Evolutionary conservation across 2,113 vertebrate species (phyloP), one percentile per base, ranked within the genome.

Genomic region (Campylomormyrus numenius): DNA sequence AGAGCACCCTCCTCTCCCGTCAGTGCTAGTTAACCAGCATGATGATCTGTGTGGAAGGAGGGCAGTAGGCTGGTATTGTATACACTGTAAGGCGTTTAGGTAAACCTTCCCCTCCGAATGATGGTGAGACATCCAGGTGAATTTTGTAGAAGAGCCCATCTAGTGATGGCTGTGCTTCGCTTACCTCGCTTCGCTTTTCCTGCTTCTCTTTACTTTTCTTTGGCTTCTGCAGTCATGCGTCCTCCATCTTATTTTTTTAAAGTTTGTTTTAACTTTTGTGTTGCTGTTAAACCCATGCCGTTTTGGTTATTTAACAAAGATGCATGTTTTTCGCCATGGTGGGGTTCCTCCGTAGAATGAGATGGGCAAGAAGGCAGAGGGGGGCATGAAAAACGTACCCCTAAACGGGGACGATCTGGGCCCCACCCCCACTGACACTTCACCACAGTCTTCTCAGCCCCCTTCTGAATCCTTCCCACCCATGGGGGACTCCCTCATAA

Each of bases 341-440:
- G 95, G 95, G 96, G 92, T 93, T 92, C 94, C 93, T 93, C 94
- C 93, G 50, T 95, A 98, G 97, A 96, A 94, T 96, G 96, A 97
- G 95, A 97, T 96, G 95, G 97, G 95, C 93, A 96, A 96, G 93
- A 96, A 96, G 90, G 95, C 94, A 89, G 95, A 95, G 94, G 95
- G 89, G 89, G 24, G 91, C 42, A 45, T 90, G 90, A 93, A 94
- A 88, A 92, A 90, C 93, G 94, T 91, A 92, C 93, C 95, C 92
- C 95, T 90, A 92, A 92, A 93, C 85, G 93, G 92, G 92, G 92
- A 89, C 91, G 93, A 86, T 91, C 93, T 90, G 9, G 92, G 95
- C 94, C 94, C 93, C 91, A 95, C 95, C 93, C 96, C 96, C 56
- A 92, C 93, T 90, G 92, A 95, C 0, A 93, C 95, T 94, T 95